phyloP scores from a whole-genome alignment of 2,113 vertebrate genomes.

The Indri indri region DNA sequence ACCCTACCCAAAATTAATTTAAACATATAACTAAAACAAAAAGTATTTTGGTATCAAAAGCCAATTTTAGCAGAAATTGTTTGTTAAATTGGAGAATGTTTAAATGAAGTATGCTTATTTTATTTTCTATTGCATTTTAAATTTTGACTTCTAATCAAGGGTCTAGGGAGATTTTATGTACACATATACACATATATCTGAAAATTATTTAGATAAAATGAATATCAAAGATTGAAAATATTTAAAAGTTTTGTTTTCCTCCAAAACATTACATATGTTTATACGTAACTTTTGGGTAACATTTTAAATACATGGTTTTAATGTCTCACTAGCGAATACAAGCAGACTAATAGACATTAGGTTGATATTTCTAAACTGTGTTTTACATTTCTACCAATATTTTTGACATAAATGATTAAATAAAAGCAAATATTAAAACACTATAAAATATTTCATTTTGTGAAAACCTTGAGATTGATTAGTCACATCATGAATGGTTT shows the following conservation, averaged over 20 bases:
- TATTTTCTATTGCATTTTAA: neutral
- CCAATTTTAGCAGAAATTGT: neutral
- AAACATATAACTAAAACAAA: neutral
- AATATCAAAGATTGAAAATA: neutral
- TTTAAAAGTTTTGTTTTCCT: neutral
- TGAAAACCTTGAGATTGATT: neutral
- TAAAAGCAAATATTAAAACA: neutral
- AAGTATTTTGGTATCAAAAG: neutral
- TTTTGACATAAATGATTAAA: neutral
- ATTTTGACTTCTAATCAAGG: neutral
- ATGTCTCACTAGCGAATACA: neutral
- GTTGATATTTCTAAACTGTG: neutral
- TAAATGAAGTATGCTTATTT: neutral
- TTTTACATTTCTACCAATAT: neutral
- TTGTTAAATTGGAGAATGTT: neutral
- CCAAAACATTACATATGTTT: neutral
- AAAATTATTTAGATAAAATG: neutral
- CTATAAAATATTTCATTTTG: neutral
- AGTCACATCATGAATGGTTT: neutral
- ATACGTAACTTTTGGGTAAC: neutral
- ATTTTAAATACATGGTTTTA: neutral
- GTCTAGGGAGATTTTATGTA: neutral
- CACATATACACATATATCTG: neutral
- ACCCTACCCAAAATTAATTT: neutral
- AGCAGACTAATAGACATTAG: neutral